Percentiles rank a stretch among this genome's conserved stretches.
These are phyloP conservation scores for Drymonia ruficornis DNA, from an alignment of 2,888 invertebrate species.

Conservation along the genomic window DNA sequence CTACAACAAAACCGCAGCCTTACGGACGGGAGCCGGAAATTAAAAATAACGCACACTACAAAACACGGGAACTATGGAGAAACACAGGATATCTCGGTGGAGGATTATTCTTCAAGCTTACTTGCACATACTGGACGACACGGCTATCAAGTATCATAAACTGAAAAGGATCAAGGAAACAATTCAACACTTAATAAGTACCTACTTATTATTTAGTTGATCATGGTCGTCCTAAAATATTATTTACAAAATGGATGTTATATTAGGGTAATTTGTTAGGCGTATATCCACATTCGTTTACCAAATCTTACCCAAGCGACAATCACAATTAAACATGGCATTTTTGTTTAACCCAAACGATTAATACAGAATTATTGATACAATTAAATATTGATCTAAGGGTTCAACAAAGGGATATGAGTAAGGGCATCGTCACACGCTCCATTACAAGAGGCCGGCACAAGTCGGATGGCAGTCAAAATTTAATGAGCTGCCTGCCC, in stretches of 20 bases:
- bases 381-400: background rate
- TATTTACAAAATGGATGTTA: too few relatives aligned
- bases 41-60: conserved; percentile 35
- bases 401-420: background rate
- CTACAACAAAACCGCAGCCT: background rate
- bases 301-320: too few relatives aligned
- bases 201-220: too few relatives aligned
- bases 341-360: background rate
- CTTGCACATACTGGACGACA: background rate
- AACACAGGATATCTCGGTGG: background rate
- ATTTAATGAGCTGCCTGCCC: conserved; percentile 32
- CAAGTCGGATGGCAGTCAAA: conserved; percentile 41
- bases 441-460: conserved; percentile 36
- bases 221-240: too few relatives aligned
- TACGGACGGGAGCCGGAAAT: conserved; percentile 33
- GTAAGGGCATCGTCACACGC: conserved; percentile 1
- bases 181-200: too few relatives aligned
- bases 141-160: too few relatives aligned
- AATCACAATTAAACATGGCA: too few relatives aligned
- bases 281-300: too few relatives aligned
- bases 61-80: background rate
- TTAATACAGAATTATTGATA: background rate
- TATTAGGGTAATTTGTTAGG: too few relatives aligned
- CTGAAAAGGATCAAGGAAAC: too few relatives aligned
- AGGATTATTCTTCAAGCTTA: background rate